A percentile compares a stretch with the other conserved stretches of the same genome.
phyloP scores from a whole-genome alignment of 1,140 invertebrate genomes.

The Subanguina moxae region DNA sequence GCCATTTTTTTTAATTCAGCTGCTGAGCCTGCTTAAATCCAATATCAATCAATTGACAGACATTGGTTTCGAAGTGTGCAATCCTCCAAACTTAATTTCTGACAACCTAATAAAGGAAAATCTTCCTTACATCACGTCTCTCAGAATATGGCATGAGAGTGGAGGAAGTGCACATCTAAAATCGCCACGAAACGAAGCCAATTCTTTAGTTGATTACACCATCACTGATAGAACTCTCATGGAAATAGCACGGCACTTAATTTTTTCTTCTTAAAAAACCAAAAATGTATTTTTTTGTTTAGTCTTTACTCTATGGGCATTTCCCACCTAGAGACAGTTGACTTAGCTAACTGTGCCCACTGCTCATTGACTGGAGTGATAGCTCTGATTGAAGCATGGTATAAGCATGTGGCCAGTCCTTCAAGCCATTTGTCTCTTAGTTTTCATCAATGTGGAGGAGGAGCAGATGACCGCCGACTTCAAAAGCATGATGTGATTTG shows the following conservation, averaged over 20 bases:
- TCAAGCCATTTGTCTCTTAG: constrained; percentile 14
- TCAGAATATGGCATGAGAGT: constrained; percentile 30
- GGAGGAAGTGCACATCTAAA: neutral
- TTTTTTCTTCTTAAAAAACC: neutral
- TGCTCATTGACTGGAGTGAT: constrained; percentile 22
- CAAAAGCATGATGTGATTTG: constrained; percentile 4
- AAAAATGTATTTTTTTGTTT: constrained; percentile 16
- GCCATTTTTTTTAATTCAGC: constrained; percentile 21
- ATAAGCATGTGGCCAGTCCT: neutral
- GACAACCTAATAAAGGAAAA: constrained; percentile 22
- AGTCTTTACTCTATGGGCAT: constrained; percentile 16
- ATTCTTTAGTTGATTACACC: constrained; percentile 11
- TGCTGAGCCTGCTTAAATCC: constrained; percentile 18
- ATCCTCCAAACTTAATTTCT: constrained; percentile 27
- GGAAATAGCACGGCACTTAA: neutral
- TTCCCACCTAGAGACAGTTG: constrained; percentile 19
- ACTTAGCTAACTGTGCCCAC: constrained; percentile 6
- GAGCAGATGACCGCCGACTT: neutral
- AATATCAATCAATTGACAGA: constrained; percentile 20
- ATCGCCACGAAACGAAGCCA: neutral
- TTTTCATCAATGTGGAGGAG: constrained; percentile 9
- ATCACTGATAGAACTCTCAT: constrained; percentile 27
- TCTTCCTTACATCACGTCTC: constrained; percentile 18
- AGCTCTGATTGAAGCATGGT: constrained; percentile 32
- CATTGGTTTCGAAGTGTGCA: constrained; percentile 28